Conservation (phyloP, 2,888 invertebrate species). For the Colletes collaris region DNA sequence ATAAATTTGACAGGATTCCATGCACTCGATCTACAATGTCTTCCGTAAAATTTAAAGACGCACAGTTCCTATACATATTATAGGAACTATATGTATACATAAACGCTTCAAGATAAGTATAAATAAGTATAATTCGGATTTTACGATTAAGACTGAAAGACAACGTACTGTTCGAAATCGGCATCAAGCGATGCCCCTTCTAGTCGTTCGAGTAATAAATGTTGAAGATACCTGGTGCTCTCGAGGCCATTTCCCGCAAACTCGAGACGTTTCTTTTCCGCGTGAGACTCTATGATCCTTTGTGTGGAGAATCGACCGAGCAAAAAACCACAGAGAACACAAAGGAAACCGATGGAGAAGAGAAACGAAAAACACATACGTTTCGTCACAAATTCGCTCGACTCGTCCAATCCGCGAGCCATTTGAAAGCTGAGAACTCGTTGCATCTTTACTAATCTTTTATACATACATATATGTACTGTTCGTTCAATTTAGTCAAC, state of each 20-base stretch:
- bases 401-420: conserved; percentile 79
- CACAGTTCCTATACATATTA: conserved; percentile 32
- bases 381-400: conserved; percentile 83
- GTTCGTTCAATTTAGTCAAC: conserved; percentile 10
- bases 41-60: conserved; percentile 14
- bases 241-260: conserved; percentile 76
- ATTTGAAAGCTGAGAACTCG: conserved; percentile 83
- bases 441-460: conserved; percentile 79
- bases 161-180: conserved; percentile 51
- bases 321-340: conserved; percentile 83
- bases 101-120: not conserved
- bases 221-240: conserved; percentile 70
- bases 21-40: conserved; percentile 17
- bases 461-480: no score
- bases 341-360: conserved; percentile 83
- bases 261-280: conserved; percentile 74
- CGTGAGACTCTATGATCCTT: conserved; percentile 75
- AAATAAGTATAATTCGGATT: not conserved
- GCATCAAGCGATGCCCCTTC: conserved; percentile 61
- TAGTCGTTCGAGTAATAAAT: conserved; percentile 65
- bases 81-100: not conserved
- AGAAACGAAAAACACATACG: conserved; percentile 83
- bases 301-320: conserved; percentile 83
- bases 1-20: conserved; percentile 57
- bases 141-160: not conserved